Evolutionary conservation across 2,888 invertebrate species (phyloP).

Genomic region (Drosophila cracens): DNA sequence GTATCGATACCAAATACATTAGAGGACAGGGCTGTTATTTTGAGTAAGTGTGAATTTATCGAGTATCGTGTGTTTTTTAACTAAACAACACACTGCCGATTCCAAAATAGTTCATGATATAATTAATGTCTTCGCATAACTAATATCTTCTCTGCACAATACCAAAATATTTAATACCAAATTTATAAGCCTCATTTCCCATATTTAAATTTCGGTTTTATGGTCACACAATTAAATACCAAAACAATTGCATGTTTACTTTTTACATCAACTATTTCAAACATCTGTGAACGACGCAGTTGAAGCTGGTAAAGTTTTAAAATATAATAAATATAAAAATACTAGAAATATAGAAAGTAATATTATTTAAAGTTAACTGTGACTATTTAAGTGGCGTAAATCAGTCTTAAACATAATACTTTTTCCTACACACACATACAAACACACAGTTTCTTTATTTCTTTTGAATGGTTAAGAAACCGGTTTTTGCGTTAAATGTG

Average conservation of each 20-base stretch:
- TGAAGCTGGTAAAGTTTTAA: neutral
- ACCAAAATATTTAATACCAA: neutral
- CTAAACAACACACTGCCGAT: neutral
- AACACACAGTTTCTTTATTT: conserved; percentile 9
- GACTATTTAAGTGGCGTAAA: no score
- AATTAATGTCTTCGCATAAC: neutral
- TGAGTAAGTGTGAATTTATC: no score
- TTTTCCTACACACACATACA: conserved; percentile 1
- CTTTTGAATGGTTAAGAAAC: conserved; percentile 46
- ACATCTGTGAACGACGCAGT: neutral
- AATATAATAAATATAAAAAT: neutral
- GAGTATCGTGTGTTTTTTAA: neutral
- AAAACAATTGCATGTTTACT: conserved; percentile 4
- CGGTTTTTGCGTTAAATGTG: conserved; percentile 45
- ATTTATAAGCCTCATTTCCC: neutral
- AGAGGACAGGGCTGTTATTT: neutral
- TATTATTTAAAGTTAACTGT: neutral
- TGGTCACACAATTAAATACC: conserved; percentile 13
- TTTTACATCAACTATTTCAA: conserved; percentile 1
- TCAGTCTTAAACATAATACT: conserved; percentile 1
- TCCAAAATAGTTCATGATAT: neutral
- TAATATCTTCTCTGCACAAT: neutral
- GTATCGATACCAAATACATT: conserved; percentile 4
- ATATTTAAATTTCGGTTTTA: neutral
- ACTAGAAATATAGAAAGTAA: neutral